A percentile compares a stretch with the other conserved stretches of the same genome.
Evolutionary conservation across 2,797 vertebrate genomes (phyloP).

Genomic region (Vespertilio murinus): DNA sequence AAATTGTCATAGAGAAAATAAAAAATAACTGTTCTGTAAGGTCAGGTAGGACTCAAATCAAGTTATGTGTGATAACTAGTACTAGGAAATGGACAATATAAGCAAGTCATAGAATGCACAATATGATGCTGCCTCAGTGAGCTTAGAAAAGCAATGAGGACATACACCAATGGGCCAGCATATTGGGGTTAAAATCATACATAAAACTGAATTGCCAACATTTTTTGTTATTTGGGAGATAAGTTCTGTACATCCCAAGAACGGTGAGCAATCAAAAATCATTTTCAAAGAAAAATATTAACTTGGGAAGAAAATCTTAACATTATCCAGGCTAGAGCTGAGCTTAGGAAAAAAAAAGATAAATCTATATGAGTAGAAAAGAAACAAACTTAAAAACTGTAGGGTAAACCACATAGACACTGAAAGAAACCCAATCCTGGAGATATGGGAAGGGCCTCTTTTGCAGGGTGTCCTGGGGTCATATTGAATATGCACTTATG

Average conservation of each 20-base stretch:
- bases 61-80: neutral
- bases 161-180: neutral
- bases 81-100: neutral
- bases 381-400: neutral
- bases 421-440: neutral
- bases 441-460: neutral
- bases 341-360: neutral
- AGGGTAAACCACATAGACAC: neutral
- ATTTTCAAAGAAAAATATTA: neutral
- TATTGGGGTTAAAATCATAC: neutral
- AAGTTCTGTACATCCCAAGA: neutral
- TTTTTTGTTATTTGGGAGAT: neutral
- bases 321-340: neutral
- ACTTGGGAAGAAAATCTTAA: neutral
- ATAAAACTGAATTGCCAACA: neutral
- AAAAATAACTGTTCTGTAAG: neutral
- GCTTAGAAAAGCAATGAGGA: fast-evolving
- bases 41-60: neutral
- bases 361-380: neutral
- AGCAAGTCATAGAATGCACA: neutral
- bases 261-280: neutral
- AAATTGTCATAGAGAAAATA: neutral
- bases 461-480: fast-evolving
- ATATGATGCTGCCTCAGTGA: fast-evolving
- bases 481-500: neutral